Evolutionary conservation across 2,113 vertebrate genomes (phyloP).

Genomic region (Zosterops hypoxanthus): DNA sequence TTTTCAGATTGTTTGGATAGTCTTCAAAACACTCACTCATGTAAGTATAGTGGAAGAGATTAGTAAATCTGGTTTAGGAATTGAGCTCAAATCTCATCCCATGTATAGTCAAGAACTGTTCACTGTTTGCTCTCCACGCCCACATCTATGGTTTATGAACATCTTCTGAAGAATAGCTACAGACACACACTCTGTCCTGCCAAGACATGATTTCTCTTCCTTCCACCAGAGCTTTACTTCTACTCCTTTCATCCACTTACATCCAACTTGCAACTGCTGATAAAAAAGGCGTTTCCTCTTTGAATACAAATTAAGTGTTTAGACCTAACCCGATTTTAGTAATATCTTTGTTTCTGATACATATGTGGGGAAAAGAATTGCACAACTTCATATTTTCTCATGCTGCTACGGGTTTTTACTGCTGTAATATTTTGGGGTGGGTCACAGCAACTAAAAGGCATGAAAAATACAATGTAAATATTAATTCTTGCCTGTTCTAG

Average conservation of each 20-base stretch:
- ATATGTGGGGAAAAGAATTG: background rate
- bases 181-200: background rate
- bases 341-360: background rate
- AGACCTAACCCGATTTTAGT: background rate
- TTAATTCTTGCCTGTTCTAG: background rate
- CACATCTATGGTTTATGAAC: background rate
- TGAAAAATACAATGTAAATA: background rate
- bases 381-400: background rate
- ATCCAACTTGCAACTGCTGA: background rate
- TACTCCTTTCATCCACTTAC: background rate
- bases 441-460: background rate
- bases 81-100: background rate
- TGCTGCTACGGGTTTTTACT: background rate
- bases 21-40: background rate
- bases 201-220: background rate
- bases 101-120: background rate
- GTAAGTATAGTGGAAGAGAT: background rate
- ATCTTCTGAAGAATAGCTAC: background rate
- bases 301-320: background rate
- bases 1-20: background rate
- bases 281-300: background rate
- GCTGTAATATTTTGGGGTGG: background rate
- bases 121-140: background rate
- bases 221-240: background rate
- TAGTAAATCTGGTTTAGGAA: background rate